Percentiles rank a stretch among this genome's conserved stretches.
Evolutionary conservation across 2,113 vertebrate species (phyloP).

Genomic region (Piaya cayana): DNA sequence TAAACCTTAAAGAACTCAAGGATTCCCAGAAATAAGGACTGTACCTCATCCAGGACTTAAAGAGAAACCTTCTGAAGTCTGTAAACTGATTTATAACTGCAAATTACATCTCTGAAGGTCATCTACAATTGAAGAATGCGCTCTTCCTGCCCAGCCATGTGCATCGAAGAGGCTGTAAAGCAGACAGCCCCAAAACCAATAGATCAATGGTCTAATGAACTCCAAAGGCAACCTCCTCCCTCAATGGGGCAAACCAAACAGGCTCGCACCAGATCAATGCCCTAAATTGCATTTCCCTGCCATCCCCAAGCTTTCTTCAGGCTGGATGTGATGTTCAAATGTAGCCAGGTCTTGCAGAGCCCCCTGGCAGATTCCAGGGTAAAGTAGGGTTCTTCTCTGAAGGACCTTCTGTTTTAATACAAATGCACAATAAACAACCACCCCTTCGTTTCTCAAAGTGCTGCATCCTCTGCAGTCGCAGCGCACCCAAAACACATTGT

Average conservation of each 20-base stretch:
- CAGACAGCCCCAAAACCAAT: background rate
- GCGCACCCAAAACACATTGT: fast-evolving
- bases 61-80: background rate
- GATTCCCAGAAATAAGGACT: background rate
- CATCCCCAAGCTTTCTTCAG: background rate
- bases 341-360: background rate
- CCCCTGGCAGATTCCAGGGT: no score
- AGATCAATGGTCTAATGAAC: background rate
- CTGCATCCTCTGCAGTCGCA: background rate
- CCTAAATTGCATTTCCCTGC: background rate
- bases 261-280: background rate
- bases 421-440: background rate
- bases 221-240: background rate
- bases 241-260: background rate
- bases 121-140: background rate
- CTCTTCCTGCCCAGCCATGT: background rate
- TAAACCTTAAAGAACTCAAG: background rate
- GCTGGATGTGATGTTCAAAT: fast-evolving
- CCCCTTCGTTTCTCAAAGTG: background rate
- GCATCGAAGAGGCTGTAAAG: background rate
- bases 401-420: background rate
- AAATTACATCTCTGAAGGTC: background rate
- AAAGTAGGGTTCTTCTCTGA: background rate
- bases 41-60: background rate
- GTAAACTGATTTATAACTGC: background rate